A percentile compares a stretch with the other conserved stretches of the same genome.
Conservation (phyloP, 1,140 invertebrate species). For the Grapholita molesta region DNA sequence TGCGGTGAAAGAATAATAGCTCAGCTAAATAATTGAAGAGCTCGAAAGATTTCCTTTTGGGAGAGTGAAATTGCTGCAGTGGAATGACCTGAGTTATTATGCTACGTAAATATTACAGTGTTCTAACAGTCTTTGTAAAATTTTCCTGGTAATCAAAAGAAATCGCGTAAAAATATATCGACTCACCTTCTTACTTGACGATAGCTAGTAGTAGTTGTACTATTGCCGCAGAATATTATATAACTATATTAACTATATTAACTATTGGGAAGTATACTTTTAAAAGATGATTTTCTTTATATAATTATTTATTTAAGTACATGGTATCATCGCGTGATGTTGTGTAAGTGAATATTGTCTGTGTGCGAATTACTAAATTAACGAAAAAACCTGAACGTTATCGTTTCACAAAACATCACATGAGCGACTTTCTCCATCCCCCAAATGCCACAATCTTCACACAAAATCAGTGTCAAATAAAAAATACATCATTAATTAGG, state of each 20-base stretch:
- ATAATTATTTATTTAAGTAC: too few relatives aligned
- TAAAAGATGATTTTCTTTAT: too few relatives aligned
- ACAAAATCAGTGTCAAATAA: conserved; percentile 33
- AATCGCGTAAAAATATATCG: too few relatives aligned
- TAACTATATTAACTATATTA: too few relatives aligned
- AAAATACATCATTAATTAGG: conserved; percentile 51
- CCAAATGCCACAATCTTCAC: conserved; percentile 30
- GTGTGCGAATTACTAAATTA: too few relatives aligned
- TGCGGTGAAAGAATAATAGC: not conserved
- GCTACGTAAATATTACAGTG: not conserved
- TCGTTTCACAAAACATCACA: not conserved
- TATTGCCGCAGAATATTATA: too few relatives aligned
- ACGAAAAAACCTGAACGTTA: too few relatives aligned
- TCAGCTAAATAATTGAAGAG: not conserved
- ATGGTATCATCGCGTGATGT: too few relatives aligned
- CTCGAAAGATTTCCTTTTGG: not conserved
- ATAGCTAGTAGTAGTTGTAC: too few relatives aligned
- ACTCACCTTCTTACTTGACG: too few relatives aligned
- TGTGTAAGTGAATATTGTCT: too few relatives aligned
- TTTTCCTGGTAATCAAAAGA: not conserved
- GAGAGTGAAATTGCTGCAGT: not conserved
- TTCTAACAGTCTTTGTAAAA: not conserved
- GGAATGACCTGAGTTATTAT: not conserved
- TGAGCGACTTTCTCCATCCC: not conserved
- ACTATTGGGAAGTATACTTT: too few relatives aligned